Evolutionary conservation across 53 echinoderm and acorn worm species (phyloP).

Genomic region (Holothuria leucospilota): DNA sequence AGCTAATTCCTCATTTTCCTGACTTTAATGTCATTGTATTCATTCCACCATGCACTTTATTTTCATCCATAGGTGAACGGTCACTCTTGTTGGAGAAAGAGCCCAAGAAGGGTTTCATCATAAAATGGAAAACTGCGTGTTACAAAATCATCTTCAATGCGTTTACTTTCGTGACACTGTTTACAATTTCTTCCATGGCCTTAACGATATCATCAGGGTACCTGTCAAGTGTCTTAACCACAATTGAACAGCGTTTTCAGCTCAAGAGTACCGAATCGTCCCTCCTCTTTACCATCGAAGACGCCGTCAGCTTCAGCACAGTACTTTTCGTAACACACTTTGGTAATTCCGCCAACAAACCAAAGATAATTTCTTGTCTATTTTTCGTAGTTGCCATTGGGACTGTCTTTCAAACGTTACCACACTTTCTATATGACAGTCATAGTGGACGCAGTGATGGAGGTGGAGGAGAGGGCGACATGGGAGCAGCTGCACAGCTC

Average conservation of each 20-base stretch:
- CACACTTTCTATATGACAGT: neutral
- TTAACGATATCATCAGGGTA: constrained; percentile 12
- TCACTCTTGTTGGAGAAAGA: too few species aligned
- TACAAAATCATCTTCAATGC: constrained; percentile 2
- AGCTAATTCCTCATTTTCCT: too few species aligned
- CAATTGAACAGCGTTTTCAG: constrained; percentile 30
- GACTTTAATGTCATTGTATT: too few species aligned
- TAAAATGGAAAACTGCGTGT: too few species aligned
- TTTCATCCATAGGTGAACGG: too few species aligned
- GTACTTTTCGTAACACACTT: constrained; percentile 24
- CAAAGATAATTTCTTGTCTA: constrained; percentile 1
- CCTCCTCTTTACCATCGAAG: constrained; percentile 17
- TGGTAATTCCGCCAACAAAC: constrained; percentile 6
- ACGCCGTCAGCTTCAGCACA: constrained; percentile 22
- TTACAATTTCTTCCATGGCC: neutral
- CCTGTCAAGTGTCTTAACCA: constrained; percentile 5
- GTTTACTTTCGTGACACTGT: neutral
- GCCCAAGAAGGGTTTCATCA: neutral
- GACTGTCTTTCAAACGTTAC: constrained; percentile 4
- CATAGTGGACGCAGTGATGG: neutral
- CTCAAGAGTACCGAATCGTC: constrained; percentile 7
- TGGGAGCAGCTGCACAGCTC: neutral
- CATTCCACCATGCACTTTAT: too few species aligned
- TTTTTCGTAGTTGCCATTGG: constrained; percentile 1
- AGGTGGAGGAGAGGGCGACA: neutral